Percentiles rank a stretch among this genome's conserved stretches.
These are phyloP conservation scores for Scaptomyza hsui DNA, from an alignment of 1,140 invertebrate species.

Conservation along the genomic window DNA sequence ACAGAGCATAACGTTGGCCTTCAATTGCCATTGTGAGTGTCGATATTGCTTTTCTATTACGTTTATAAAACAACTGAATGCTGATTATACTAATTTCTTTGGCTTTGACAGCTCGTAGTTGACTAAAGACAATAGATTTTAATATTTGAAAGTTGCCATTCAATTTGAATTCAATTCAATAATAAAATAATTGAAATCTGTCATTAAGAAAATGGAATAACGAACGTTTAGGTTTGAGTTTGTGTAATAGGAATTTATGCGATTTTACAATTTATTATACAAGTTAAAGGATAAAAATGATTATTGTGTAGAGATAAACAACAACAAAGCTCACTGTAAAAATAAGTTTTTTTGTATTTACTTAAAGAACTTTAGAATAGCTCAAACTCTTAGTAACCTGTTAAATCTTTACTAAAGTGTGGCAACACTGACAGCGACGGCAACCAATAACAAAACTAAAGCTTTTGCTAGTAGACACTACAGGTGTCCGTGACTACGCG, in stretches of 20 bases:
- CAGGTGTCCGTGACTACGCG: slow-evolving; percentile 55
- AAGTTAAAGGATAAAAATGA: too few species aligned
- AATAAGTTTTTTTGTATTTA: not conserved
- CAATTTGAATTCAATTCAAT: not conserved
- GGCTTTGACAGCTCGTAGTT: not conserved
- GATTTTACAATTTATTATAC: too few species aligned
- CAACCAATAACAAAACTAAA: slow-evolving; percentile 20
- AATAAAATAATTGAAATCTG: too few species aligned
- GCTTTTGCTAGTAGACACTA: slow-evolving; percentile 60
- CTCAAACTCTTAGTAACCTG: too few species aligned
- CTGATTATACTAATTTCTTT: slow-evolving; percentile 1
- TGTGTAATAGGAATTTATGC: too few species aligned
- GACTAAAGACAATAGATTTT: not conserved
- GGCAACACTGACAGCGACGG: slow-evolving; percentile 21
- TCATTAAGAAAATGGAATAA: not conserved
- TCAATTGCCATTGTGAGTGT: slow-evolving; percentile 6
- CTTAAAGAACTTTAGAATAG: not conserved
- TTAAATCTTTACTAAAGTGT: not conserved
- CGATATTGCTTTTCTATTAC: not conserved
- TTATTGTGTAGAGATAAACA: too few species aligned
- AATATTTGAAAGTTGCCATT: not conserved
- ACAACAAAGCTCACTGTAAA: too few species aligned
- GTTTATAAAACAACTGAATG: not conserved
- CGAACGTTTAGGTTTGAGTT: not conserved
- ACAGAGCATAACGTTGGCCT: slow-evolving; percentile 23